Evolutionary conservation across 2,113 vertebrate species (phyloP), one percentile per base, ranked within the genome.

Genomic region (Oreochromis spilurus): DNA sequence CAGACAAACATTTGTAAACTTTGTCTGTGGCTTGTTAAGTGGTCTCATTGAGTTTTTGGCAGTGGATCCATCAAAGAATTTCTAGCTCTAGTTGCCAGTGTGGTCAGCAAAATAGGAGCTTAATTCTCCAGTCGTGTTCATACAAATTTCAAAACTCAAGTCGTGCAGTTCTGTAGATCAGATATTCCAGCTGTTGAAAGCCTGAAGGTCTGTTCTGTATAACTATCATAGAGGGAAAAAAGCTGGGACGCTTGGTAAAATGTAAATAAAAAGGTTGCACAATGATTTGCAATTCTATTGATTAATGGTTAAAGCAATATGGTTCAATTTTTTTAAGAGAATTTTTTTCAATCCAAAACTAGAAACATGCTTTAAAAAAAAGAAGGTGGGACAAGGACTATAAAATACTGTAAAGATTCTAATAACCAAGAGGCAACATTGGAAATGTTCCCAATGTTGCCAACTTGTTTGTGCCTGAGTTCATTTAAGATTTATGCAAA

Each of bases 11-110:
- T 75, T 52, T 24, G 88, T 55, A 36, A 81, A 89, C 55, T 87
- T 38, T 78, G 84, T 87, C 67, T 92, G 89, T 45, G 82, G 88
- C 78, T 77, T 80, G 77, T 87, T 26, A 89, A 91, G 83, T 55
- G 52, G 50, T 84, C 55, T 55, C 45, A 55, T 83, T 57, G 78
- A 77, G 60, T 81, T 78, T 70, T 53, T 89, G 89, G 85, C 85
- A 79, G 80, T 17, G 26, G 48, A 79, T 34, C 21, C 13, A 11
- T 36, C 3, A 40, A 90, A 85, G 87, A 89, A 90, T 90, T 84
- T 82, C 24, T 85, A 79, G 81, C 85, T 89, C 79, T 29, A 24
- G 83, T 5, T 3, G 80, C 62, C 50, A 11, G 10, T 81, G 90
- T 62, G 89, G 89, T 88, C 80, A 45, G 26, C 16, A 81, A 84